These are phyloP conservation scores for Toxotes lorentzi DNA, from an alignment of 2,797 vertebrate species.

Conservation along the genomic window DNA sequence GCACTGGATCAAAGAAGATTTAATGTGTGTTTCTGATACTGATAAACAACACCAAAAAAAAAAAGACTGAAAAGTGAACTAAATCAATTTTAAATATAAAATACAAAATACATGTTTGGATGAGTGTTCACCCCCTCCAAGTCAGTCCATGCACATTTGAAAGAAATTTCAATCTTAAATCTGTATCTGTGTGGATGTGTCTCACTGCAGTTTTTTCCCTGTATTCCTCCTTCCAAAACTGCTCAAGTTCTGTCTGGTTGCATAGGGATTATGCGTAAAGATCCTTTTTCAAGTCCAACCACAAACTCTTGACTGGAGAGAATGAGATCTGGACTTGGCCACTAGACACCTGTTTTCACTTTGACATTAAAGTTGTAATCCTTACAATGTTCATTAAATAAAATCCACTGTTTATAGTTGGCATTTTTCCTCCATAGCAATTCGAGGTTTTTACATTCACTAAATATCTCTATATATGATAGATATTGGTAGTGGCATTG, in stretches of 20 bases:
- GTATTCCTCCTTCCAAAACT: not conserved
- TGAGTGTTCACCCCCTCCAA: not conserved
- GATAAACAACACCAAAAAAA: not conserved
- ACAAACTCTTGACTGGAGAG: not conserved
- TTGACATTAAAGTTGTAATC: not conserved
- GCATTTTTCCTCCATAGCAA: not conserved
- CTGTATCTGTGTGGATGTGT: not conserved
- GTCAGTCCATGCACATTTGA: not conserved
- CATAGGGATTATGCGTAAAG: not conserved
- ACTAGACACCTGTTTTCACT: not conserved
- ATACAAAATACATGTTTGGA: not conserved
- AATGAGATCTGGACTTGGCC: not conserved
- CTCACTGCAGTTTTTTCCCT: not conserved
- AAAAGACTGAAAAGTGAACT: not conserved
- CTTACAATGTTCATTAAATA: no score
- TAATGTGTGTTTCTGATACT: not conserved
- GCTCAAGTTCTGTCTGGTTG: not conserved
- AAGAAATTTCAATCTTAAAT: not conserved
- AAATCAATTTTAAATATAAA: not conserved
- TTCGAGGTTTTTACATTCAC: constrained; percentile 2
- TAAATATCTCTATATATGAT: not conserved
- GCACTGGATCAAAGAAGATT: not conserved
- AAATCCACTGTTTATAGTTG: no score
- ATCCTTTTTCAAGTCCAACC: not conserved
- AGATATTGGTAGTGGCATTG: no score